Evolutionary conservation across 2,113 vertebrate species (phyloP).

Genomic region (Tragelaphus scriptus): DNA sequence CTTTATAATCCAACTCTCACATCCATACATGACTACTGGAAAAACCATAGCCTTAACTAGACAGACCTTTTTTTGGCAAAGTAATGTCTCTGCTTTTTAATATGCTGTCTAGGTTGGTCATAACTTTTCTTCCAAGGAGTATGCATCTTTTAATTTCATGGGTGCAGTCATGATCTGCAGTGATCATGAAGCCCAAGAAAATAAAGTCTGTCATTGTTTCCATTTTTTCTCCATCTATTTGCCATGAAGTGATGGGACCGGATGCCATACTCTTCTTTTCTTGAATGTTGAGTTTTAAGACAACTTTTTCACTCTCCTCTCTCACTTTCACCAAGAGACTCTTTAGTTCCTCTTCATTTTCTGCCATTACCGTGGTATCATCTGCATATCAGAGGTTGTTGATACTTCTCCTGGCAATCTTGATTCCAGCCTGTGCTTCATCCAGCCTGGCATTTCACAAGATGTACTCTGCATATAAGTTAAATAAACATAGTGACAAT

Average conservation of each 20-base stretch:
- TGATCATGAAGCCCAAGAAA: not conserved
- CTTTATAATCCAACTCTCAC: not conserved
- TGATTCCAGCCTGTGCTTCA: not conserved
- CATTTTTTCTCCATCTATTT: not conserved
- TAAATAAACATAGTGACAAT: not conserved
- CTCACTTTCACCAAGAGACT: not conserved
- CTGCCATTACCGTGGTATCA: not conserved
- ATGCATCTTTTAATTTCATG: not conserved
- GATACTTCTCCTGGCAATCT: not conserved
- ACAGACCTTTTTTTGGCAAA: not conserved
- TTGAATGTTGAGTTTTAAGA: not conserved
- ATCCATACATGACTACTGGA: not conserved
- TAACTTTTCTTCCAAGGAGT: not conserved
- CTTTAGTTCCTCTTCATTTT: not conserved
- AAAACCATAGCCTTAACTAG: not conserved
- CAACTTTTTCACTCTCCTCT: not conserved
- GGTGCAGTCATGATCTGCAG: not conserved
- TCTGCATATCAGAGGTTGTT: not conserved
- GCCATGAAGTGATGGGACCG: not conserved
- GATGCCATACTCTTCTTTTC: not conserved
- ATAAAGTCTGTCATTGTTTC: not conserved
- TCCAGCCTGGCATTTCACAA: not conserved
- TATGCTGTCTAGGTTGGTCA: not conserved
- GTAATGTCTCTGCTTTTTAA: not conserved
- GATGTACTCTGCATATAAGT: not conserved